Evolutionary conservation across 2,888 invertebrate genomes (phyloP).

Genomic region (Drosophila phalerata): DNA sequence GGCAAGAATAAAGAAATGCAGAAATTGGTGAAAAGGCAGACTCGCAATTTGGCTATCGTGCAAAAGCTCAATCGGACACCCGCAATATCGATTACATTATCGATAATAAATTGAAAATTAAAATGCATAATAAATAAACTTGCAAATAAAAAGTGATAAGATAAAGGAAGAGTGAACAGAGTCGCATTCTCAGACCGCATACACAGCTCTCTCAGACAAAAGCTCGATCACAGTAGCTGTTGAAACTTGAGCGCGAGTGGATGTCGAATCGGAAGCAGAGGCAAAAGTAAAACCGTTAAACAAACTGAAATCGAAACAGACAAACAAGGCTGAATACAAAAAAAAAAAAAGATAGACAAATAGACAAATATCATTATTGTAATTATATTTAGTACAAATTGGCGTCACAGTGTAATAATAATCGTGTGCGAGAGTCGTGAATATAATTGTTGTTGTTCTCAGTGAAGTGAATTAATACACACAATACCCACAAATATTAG

Average conservation of each 20-base stretch:
- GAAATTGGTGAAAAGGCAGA: background rate
- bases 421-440: slow-evolving; percentile 24
- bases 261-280: slow-evolving; percentile 30
- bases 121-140: slow-evolving; percentile 1
- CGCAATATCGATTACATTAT: slow-evolving; percentile 30
- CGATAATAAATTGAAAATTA: slow-evolving; percentile 20
- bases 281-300: slow-evolving; percentile 53
- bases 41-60: background rate
- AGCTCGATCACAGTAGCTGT: slow-evolving; percentile 58
- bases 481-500: slow-evolving; percentile 4
- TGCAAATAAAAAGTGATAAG: slow-evolving; percentile 52
- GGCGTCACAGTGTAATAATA: slow-evolving; percentile 35
- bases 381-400: slow-evolving; percentile 50
- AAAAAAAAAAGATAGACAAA: slow-evolving; percentile 5
- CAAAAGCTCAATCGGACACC: slow-evolving; percentile 24
- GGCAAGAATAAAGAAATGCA: background rate
- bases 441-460: slow-evolving; percentile 18
- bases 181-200: slow-evolving; percentile 19
- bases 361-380: slow-evolving; percentile 3
- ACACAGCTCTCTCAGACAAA: slow-evolving; percentile 28
- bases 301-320: slow-evolving; percentile 16
- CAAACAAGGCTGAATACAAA: slow-evolving; percentile 34
- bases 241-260: slow-evolving; percentile 53
- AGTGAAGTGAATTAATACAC: slow-evolving; percentile 23
- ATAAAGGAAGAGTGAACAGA: slow-evolving; percentile 33